Evolutionary conservation across 1,140 invertebrate genomes (phyloP).

Genomic region (Neodiprion virginianus): DNA sequence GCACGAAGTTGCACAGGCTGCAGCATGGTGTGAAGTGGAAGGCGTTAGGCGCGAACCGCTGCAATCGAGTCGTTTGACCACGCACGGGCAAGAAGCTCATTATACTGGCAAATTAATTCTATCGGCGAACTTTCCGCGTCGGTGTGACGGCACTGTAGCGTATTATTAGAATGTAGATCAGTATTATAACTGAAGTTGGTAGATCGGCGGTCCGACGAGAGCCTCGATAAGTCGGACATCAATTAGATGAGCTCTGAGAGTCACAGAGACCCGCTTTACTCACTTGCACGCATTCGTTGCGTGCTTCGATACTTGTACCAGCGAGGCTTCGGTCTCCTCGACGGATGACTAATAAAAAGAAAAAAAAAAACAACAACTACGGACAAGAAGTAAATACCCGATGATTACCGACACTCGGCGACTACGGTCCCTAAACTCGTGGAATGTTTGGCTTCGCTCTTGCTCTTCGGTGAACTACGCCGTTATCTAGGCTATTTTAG

Average conservation of each 20-base stretch:
- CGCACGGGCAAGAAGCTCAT: not conserved
- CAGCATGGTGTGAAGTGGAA: too few species aligned
- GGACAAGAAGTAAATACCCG: not conserved
- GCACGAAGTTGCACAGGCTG: too few species aligned
- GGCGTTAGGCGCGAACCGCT: too few species aligned
- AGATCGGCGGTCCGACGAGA: too few species aligned
- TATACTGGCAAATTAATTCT: slow-evolving; percentile 1
- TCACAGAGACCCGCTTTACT: not conserved
- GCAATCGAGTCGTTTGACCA: too few species aligned
- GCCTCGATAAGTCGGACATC: too few species aligned
- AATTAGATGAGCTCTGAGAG: not conserved
- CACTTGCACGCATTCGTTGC: not conserved
- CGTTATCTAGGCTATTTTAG: too few species aligned
- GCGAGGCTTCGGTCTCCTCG: not conserved
- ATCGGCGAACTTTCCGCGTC: not conserved
- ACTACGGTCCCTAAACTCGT: too few species aligned
- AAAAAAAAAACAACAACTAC: not conserved
- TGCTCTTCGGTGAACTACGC: too few species aligned
- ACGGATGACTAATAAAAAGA: not conserved
- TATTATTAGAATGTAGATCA: slow-evolving; percentile 2
- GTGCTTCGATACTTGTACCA: not conserved
- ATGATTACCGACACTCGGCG: too few species aligned
- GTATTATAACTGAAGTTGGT: not conserved
- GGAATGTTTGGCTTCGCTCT: too few species aligned
- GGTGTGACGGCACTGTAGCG: not conserved